These are phyloP conservation scores for Neomonachus schauinslandi DNA, from an alignment of 2,113 vertebrate genomes.

Conservation along the genomic window DNA sequence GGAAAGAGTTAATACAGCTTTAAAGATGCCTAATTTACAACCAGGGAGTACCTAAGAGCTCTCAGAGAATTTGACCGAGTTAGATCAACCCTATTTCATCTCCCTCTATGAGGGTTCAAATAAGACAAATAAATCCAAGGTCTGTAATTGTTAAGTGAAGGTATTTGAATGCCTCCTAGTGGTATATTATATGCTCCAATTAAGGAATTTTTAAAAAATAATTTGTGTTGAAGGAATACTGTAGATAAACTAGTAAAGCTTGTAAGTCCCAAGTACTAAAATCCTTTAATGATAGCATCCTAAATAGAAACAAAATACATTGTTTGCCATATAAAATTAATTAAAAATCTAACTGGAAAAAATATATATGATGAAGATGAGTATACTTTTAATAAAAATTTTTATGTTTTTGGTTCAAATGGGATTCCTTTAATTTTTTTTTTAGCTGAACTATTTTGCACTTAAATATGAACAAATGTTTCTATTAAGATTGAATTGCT, in stretches of 20 bases:
- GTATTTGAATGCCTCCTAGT: constrained; percentile 76
- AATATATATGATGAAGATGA: not conserved
- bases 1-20: not conserved
- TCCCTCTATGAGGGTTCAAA: not conserved
- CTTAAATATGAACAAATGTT: not conserved
- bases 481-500: not conserved
- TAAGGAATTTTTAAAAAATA: not conserved
- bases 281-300: not conserved
- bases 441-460: not conserved
- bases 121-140: not conserved
- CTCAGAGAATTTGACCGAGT: not conserved
- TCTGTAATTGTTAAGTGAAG: not conserved
- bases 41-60: not conserved
- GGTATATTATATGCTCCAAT: not conserved
- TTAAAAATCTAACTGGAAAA: not conserved
- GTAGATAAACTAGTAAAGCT: not conserved
- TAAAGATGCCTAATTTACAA: not conserved
- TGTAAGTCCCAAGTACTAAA: not conserved
- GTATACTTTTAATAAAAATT: not conserved
- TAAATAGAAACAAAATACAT: not conserved
- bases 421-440: not conserved
- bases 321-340: not conserved
- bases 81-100: not conserved
- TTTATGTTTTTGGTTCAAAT: not conserved
- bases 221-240: not conserved